Evolutionary conservation across 2,888 invertebrate genomes (phyloP).

Genomic region (Ennomos fuscantarius): DNA sequence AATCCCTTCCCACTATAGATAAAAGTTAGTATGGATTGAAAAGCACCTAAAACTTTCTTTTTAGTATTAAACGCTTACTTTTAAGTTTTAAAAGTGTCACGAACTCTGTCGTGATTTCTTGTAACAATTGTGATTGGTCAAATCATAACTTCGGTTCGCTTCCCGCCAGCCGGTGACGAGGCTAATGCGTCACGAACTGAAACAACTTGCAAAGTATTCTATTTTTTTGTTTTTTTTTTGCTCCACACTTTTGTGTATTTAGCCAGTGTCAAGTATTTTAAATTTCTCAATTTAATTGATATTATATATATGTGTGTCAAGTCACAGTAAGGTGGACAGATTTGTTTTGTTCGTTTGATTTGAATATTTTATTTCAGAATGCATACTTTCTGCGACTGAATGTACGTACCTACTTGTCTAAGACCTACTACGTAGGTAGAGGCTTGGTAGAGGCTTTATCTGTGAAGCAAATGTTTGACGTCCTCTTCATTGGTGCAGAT

Average conservation of each 20-base stretch:
- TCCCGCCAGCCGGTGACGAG: conserved; percentile 12
- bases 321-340: too few relatives aligned
- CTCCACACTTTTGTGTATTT: too few relatives aligned
- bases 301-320: too few relatives aligned
- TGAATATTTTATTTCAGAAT: too few relatives aligned
- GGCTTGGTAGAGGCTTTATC: conserved; percentile 24
- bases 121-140: conserved; percentile 38
- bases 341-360: too few relatives aligned
- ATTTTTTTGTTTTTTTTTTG: not conserved
- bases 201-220: not conserved
- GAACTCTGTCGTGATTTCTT: conserved; percentile 17
- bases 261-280: too few relatives aligned
- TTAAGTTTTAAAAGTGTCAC: conserved; percentile 15
- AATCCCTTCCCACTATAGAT: too few relatives aligned
- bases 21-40: not conserved
- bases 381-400: too few relatives aligned
- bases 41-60: conserved; percentile 4
- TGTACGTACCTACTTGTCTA: not conserved
- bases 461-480: conserved; percentile 35
- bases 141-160: conserved; percentile 39
- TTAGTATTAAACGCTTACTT: conserved; percentile 5
- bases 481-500: conserved; percentile 35
- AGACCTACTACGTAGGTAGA: conserved; percentile 2
- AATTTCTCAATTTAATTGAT: too few relatives aligned
- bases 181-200: conserved; percentile 29